Evolutionary conservation across 2,888 invertebrate species (phyloP).

Genomic region (Orthonychiurus folsomi): DNA sequence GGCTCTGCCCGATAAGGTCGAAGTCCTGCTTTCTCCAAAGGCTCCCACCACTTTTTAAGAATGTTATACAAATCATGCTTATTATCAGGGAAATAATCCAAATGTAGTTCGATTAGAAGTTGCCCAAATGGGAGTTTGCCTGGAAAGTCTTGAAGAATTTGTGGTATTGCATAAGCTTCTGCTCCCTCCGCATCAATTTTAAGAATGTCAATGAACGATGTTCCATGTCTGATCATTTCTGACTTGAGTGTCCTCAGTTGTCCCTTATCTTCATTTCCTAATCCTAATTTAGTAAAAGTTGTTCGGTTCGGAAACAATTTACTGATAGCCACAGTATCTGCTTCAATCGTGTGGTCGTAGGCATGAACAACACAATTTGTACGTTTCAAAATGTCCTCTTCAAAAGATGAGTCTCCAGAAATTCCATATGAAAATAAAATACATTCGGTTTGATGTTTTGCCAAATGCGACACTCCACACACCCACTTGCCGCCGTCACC

Average conservation of each 20-base stretch:
- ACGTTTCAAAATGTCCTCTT: conserved; percentile 12
- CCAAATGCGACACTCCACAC: neutral
- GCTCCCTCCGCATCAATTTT: conserved; percentile 10
- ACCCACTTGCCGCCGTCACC: conserved; percentile 15
- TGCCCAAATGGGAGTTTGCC: conserved; percentile 6
- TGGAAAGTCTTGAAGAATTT: conserved; percentile 5
- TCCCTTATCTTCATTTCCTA: neutral
- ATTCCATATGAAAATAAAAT: conserved; percentile 14
- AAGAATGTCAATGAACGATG: conserved; percentile 7
- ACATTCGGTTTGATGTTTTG: neutral
- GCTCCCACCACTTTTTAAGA: neutral
- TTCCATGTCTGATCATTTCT: neutral
- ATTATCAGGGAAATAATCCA: neutral
- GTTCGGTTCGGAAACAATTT: neutral
- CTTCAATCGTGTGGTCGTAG: conserved; percentile 3
- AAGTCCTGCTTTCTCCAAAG: conserved; percentile 4
- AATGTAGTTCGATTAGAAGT: conserved; percentile 11
- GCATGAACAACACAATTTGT: conserved; percentile 10
- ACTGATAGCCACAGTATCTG: neutral
- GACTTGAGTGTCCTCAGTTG: neutral
- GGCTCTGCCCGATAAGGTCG: neutral
- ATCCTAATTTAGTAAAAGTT: neutral
- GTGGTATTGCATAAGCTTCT: neutral
- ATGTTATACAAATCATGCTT: neutral
- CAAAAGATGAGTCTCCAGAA: conserved; percentile 3